phyloP scores from a whole-genome alignment of 1,140 invertebrate genomes.

The Pararge aegeria region DNA sequence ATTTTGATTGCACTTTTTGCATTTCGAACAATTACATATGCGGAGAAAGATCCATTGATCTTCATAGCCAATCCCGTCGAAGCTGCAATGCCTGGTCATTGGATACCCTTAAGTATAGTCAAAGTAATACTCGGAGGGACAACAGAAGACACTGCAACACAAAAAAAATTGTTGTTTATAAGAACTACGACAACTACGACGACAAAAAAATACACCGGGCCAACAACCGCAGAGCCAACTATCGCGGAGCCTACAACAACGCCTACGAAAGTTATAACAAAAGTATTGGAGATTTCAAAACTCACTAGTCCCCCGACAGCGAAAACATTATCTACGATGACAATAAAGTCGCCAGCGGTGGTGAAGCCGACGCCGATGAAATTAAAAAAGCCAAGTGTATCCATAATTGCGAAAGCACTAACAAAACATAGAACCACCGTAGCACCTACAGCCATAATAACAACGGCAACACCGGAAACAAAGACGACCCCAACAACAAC shows the following conservation, averaged over 20 bases:
- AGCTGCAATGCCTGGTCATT: slow-evolving; percentile 48
- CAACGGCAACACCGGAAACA: too few species aligned
- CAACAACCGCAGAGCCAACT: too few species aligned
- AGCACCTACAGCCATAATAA: too few species aligned
- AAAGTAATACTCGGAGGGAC: slow-evolving; percentile 39
- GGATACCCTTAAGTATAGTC: slow-evolving; percentile 48
- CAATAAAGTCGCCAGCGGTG: not conserved
- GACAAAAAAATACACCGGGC: too few species aligned
- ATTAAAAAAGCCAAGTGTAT: too few species aligned
- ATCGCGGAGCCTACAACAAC: slow-evolving; percentile 11
- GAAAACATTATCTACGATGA: too few species aligned
- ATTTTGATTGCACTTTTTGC: not conserved
- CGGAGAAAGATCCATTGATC: slow-evolving; percentile 38
- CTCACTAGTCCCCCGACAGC: too few species aligned
- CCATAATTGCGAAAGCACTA: too few species aligned
- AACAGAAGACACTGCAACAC: slow-evolving; percentile 7
- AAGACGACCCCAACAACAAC: too few species aligned
- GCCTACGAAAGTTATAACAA: too few species aligned
- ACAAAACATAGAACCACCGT: too few species aligned
- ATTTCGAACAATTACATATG: slow-evolving; percentile 8
- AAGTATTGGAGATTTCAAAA: too few species aligned
- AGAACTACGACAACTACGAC: slow-evolving; percentile 26
- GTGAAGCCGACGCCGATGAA: slow-evolving; percentile 16
- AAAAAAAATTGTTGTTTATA: slow-evolving; percentile 11
- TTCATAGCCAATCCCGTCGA: slow-evolving; percentile 54